Conservation (phyloP, 2,888 invertebrate species). For the Drosophila lutescens region DNA sequence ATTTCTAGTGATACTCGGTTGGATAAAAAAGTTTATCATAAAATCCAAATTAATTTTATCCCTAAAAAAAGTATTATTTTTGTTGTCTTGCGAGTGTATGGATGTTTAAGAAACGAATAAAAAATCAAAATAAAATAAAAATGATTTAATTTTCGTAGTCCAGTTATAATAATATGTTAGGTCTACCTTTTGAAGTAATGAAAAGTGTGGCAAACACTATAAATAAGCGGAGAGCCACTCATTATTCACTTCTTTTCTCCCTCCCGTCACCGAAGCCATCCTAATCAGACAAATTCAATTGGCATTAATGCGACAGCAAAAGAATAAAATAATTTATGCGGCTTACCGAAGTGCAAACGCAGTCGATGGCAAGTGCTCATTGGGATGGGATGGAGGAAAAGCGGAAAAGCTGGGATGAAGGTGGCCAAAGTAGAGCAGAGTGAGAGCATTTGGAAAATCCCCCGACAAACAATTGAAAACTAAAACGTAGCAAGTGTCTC, state of each 20-base stretch:
- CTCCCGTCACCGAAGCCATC: constrained; percentile 3
- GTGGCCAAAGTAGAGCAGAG: constrained; percentile 11
- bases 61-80: too few relatives aligned
- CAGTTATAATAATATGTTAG: neutral
- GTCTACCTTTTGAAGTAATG: neutral
- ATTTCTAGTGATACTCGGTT: too few relatives aligned
- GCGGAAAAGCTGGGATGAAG: neutral
- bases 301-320: constrained; percentile 52
- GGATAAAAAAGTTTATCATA: too few relatives aligned
- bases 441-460: constrained; percentile 50
- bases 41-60: too few relatives aligned
- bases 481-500: constrained; percentile 50
- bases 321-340: constrained; percentile 71
- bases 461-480: constrained; percentile 55
- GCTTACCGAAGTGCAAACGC: constrained; percentile 49
- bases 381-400: constrained; percentile 1
- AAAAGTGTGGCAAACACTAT: constrained; percentile 11
- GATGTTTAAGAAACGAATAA: too few relatives aligned
- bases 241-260: constrained; percentile 15
- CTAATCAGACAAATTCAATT: constrained; percentile 50
- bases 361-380: constrained; percentile 25
- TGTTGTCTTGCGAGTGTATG: too few relatives aligned
- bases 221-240: constrained; percentile 2
- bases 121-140: too few relatives aligned
- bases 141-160: too few relatives aligned